Evolutionary conservation across 2,797 vertebrate species (phyloP).

Genomic region (Poliocrania exsul): DNA sequence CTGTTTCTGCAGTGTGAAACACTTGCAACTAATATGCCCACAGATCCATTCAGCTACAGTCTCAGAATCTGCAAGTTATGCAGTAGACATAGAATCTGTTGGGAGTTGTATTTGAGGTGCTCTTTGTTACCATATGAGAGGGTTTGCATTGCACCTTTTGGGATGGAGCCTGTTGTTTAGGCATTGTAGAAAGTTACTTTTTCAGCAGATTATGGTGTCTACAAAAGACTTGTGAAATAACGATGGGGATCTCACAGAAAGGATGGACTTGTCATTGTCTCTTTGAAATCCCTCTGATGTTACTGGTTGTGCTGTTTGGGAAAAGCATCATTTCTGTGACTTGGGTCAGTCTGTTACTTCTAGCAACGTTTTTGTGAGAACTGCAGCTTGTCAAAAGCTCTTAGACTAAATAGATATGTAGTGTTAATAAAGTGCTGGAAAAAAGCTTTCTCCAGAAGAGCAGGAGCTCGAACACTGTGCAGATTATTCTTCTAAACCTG

Average conservation of each 20-base stretch:
- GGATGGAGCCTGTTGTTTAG: neutral
- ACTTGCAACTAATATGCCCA: neutral
- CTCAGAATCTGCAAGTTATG: neutral
- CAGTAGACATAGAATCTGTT: neutral
- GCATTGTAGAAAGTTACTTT: neutral
- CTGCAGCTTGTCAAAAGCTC: neutral
- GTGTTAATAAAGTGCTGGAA: neutral
- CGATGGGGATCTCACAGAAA: neutral
- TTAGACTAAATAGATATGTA: neutral
- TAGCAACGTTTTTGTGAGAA: neutral
- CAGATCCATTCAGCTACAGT: neutral
- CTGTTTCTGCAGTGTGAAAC: neutral
- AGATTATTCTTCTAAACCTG: slow-evolving; percentile 46
- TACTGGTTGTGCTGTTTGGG: neutral
- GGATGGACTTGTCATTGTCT: neutral
- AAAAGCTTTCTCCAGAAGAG: neutral
- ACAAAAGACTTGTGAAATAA: neutral
- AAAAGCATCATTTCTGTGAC: neutral
- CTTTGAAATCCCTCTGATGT: neutral
- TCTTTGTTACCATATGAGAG: neutral
- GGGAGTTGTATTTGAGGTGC: neutral
- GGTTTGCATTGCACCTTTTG: neutral
- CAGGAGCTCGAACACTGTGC: neutral
- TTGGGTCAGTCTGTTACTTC: neutral
- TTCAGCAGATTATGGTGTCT: neutral